These are phyloP conservation scores for Lingula anatina DNA, from an alignment of 2,888 invertebrate genomes.

Conservation along the genomic window DNA sequence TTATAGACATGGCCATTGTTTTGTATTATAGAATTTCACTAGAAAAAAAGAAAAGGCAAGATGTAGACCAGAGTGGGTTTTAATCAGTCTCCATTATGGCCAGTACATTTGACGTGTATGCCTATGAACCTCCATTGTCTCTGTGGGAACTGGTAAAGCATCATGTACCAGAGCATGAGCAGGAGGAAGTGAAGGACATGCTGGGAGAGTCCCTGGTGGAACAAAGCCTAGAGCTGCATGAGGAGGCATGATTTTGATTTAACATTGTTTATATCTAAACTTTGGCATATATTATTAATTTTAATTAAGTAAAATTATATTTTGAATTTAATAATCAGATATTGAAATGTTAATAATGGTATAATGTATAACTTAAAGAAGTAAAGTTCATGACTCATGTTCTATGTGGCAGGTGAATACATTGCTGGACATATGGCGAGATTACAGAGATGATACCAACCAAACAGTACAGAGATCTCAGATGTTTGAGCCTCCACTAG, in stretches of 20 bases:
- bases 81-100: no score
- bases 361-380: no score
- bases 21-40: no score
- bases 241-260: slow-evolving; percentile 31
- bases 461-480: slow-evolving; percentile 6
- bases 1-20: no score
- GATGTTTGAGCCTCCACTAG: slow-evolving; percentile 38
- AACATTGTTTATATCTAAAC: not conserved
- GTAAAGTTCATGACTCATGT: no score
- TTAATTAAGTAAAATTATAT: not conserved
- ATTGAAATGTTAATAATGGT: not conserved
- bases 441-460: slow-evolving; percentile 36
- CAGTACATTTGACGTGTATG: slow-evolving; percentile 20
- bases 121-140: slow-evolving; percentile 43
- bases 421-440: slow-evolving; percentile 46
- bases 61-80: no score
- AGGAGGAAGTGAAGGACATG: slow-evolving; percentile 42
- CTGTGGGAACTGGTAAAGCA: slow-evolving; percentile 47
- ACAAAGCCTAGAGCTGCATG: slow-evolving; percentile 43
- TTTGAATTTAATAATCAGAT: not conserved
- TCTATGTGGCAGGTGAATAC: slow-evolving; percentile 44
- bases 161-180: slow-evolving; percentile 36
- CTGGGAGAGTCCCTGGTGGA: slow-evolving; percentile 45
- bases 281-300: slow-evolving; percentile 1
- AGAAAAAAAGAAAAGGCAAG: no score